Evolutionary conservation across 2,113 vertebrate species (phyloP).

Genomic region (Trogon melanurus): DNA sequence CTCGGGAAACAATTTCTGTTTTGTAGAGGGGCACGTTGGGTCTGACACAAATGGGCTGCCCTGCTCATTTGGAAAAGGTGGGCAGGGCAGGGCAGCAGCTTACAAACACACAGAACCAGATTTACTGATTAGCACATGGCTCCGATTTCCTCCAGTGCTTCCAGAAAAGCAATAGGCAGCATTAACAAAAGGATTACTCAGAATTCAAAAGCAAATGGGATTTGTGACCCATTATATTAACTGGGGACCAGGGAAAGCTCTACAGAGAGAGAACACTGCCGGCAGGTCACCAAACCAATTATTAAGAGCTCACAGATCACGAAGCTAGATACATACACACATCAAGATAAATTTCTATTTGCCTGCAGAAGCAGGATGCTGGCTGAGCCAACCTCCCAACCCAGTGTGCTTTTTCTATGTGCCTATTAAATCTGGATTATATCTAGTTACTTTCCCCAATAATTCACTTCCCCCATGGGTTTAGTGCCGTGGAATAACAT

Average conservation of each 20-base stretch:
- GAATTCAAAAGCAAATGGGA: slow-evolving; percentile 54
- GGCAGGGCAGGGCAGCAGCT: neutral
- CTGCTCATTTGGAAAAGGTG: neutral
- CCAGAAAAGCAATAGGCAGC: slow-evolving; percentile 6
- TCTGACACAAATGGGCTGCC: neutral
- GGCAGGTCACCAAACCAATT: slow-evolving; percentile 64
- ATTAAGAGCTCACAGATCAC: slow-evolving; percentile 66
- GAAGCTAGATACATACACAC: slow-evolving; percentile 40
- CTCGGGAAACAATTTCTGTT: neutral
- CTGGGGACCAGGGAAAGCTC: slow-evolving; percentile 17
- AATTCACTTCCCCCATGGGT: slow-evolving; percentile 34
- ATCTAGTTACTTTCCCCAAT: slow-evolving; percentile 7
- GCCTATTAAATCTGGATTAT: slow-evolving; percentile 48
- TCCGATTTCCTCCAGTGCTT: neutral
- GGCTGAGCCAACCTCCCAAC: neutral
- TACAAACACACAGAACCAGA: neutral
- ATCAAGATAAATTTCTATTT: slow-evolving; percentile 57
- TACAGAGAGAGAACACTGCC: neutral
- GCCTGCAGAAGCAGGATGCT: neutral
- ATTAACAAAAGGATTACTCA: slow-evolving; percentile 34
- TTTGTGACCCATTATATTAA: slow-evolving; percentile 59
- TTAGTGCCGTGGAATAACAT: slow-evolving; percentile 17
- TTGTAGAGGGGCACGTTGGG: neutral
- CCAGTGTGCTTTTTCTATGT: neutral
- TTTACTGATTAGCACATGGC: slow-evolving; percentile 4